phyloP scores from a whole-genome alignment of 2,888 invertebrate genomes.

The Mycalesis mineus region DNA sequence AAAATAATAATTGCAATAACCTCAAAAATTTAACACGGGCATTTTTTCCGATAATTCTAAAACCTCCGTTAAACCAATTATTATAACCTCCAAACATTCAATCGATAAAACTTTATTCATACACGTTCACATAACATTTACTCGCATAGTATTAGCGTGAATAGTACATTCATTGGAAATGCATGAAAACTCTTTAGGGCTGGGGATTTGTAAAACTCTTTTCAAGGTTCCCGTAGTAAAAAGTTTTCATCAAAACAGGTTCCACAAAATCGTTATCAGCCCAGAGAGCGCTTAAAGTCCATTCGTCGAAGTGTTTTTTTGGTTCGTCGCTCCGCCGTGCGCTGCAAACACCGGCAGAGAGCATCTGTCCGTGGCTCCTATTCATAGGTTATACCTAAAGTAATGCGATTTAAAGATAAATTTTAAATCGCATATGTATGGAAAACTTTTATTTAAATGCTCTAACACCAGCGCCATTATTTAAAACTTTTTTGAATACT shows the following conservation, averaged over 20 bases:
- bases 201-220: not conserved
- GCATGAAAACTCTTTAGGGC: not conserved
- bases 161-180: not conserved
- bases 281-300: slow-evolving; percentile 4
- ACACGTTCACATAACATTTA: too few relatives aligned
- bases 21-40: too few relatives aligned
- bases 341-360: slow-evolving; percentile 24
- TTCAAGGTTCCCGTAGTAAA: not conserved
- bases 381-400: not conserved
- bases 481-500: too few relatives aligned
- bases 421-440: too few relatives aligned
- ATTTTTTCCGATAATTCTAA: too few relatives aligned
- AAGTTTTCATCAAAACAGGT: not conserved
- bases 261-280: slow-evolving; percentile 1
- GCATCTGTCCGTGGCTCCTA: slow-evolving; percentile 6
- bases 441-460: too few relatives aligned
- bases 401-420: not conserved
- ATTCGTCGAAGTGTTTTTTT: slow-evolving; percentile 5
- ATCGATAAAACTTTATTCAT: too few relatives aligned
- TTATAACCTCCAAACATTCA: too few relatives aligned
- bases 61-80: too few relatives aligned
- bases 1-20: too few relatives aligned
- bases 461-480: too few relatives aligned
- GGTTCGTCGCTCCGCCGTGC: slow-evolving; percentile 23
- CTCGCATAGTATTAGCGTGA: too few relatives aligned